phyloP scores from a whole-genome alignment of 1,140 invertebrate species.

The Lordiphosa collinella region DNA sequence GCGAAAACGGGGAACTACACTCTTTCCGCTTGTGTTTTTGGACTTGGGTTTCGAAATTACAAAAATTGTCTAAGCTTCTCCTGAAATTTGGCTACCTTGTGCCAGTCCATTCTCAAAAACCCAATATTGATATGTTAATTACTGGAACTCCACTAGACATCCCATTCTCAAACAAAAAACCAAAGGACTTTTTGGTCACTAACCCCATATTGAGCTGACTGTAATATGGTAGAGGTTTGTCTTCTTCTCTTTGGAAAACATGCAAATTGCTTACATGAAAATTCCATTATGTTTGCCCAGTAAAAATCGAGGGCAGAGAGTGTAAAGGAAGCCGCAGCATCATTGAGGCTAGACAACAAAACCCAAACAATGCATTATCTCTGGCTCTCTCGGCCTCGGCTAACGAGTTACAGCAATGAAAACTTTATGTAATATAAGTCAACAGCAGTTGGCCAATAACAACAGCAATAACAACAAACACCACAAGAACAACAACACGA shows the following conservation, averaged over 20 bases:
- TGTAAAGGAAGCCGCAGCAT: constrained; percentile 25
- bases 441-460: constrained; percentile 47
- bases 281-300: constrained; percentile 61
- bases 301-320: constrained; percentile 1
- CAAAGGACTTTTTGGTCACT: constrained; percentile 11
- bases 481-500: constrained; percentile 35
- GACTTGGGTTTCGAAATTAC: no score
- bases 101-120: no score
- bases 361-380: constrained; percentile 56
- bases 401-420: constrained; percentile 27
- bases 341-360: constrained; percentile 50
- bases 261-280: constrained; percentile 69
- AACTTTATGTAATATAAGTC: constrained; percentile 61
- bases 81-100: no score
- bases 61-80: no score
- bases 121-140: no score
- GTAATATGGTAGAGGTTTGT: constrained; percentile 1
- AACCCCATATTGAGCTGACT: constrained; percentile 2
- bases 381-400: constrained; percentile 7
- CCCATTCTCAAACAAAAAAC: constrained; percentile 10
- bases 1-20: no score
- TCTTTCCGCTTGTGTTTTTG: no score
- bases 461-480: constrained; percentile 8
- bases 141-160: no score
- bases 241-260: constrained; percentile 31